Percentiles rank a stretch among this genome's conserved stretches.
These are phyloP conservation scores for Matsumyia berberina DNA, from an alignment of 2,888 invertebrate species.

Conservation along the genomic window DNA sequence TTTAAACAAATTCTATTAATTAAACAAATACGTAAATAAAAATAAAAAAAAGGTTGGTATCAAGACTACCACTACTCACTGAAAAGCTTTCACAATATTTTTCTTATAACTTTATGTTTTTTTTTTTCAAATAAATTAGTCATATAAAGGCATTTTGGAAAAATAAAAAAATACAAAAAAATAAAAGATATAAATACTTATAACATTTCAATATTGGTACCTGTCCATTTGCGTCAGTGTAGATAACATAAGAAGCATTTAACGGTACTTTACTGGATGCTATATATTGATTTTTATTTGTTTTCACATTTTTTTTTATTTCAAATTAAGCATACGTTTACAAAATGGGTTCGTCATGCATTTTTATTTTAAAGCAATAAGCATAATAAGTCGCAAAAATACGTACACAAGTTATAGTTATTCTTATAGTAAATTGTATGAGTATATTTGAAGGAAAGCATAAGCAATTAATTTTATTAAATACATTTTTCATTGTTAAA, in stretches of 20 bases:
- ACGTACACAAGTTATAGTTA: slow-evolving; percentile 2
- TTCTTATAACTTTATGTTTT: neutral
- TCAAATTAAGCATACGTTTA: slow-evolving; percentile 26
- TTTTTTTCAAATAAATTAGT: neutral
- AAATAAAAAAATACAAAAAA: neutral
- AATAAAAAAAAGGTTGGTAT: neutral
- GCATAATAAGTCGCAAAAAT: slow-evolving; percentile 11
- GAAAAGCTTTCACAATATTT: slow-evolving; percentile 12
- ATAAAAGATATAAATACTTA: slow-evolving; percentile 5
- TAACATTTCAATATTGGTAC: slow-evolving; percentile 85
- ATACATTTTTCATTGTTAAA: slow-evolving; percentile 8
- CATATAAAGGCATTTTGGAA: slow-evolving; percentile 4
- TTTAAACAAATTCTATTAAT: neutral
- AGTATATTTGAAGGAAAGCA: slow-evolving; percentile 24
- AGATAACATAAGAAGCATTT: slow-evolving; percentile 97
- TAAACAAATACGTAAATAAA: neutral
- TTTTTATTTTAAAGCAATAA: slow-evolving; percentile 31
- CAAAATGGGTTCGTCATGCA: slow-evolving; percentile 42
- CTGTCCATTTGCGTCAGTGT: slow-evolving; percentile 98
- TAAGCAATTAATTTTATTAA: slow-evolving; percentile 28
- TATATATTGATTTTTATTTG: slow-evolving; percentile 70
- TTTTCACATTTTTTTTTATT: slow-evolving; percentile 16
- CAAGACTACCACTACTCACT: slow-evolving; percentile 8
- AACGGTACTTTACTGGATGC: slow-evolving; percentile 88
- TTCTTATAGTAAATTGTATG: neutral